phyloP scores from a whole-genome alignment of 30 jellyfish, hydroid and myxozoan species.

The Hydractinia echinata region DNA sequence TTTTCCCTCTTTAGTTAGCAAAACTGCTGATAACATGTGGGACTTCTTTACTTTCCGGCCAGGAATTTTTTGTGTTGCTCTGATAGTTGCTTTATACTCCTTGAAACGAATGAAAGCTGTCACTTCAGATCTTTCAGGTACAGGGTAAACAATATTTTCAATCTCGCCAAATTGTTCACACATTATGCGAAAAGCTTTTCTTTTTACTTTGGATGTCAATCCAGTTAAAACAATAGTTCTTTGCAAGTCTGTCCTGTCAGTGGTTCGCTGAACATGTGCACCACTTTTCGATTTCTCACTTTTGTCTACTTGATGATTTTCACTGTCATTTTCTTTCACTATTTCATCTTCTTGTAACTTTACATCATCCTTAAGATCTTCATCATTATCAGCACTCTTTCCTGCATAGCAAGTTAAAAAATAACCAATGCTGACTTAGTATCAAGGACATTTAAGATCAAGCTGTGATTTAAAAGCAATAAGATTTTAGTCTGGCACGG shows the following conservation, averaged over 20 bases:
- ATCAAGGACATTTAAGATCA: too few species aligned
- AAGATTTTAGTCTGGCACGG: too few species aligned
- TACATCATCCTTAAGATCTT: neutral
- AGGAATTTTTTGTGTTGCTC: conserved; percentile 75
- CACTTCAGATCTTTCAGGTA: conserved; percentile 34
- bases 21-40: conserved; percentile 28
- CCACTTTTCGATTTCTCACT: neutral
- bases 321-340: conserved; percentile 9
- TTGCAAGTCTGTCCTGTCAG: conserved; percentile 31
- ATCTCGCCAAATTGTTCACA: conserved; percentile 73
- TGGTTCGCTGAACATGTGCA: neutral
- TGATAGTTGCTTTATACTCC: conserved; percentile 71
- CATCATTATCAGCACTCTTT: neutral
- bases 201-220: conserved; percentile 48
- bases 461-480: too few species aligned
- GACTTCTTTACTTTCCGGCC: conserved; percentile 52
- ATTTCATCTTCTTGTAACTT: conserved; percentile 7
- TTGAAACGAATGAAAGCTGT: conserved; percentile 52
- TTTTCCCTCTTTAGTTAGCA: conserved; percentile 62
- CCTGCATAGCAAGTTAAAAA: too few species aligned
- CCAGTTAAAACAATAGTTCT: conserved; percentile 81
- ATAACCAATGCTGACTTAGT: too few species aligned
- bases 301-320: conserved; percentile 37
- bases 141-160: conserved; percentile 65
- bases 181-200: conserved; percentile 51